Evolutionary conservation across 2,797 vertebrate species (phyloP), one percentile per base, ranked within the genome.

Genomic region (Podarcis lilfordi): DNA sequence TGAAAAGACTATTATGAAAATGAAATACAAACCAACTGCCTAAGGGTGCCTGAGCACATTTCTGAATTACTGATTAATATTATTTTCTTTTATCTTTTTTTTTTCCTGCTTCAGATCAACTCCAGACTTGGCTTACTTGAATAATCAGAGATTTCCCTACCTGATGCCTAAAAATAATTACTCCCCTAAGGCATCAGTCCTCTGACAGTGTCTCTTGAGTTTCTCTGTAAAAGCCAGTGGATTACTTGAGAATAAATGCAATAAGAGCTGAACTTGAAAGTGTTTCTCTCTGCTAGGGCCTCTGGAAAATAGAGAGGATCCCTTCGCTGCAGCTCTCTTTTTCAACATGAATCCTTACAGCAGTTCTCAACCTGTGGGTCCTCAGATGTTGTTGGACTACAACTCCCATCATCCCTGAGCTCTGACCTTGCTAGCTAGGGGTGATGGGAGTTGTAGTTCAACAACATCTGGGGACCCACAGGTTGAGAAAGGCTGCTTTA

Each of bases 31-130:
- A 40, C 27, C 32, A 6, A 75, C 76, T 85, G 69, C 77, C 82
- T 45, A 27, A 13, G 72, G 89, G 82, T 64, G 69, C 40, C 5
- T 55, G 59, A 85, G 77, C 76, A 23, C 8, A 45, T 88, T 81
- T 85, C 72, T 88, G 79, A 76, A 84, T 76, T 84, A 81, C 77
- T 69, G 82, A 88, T 90, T 82, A 85, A 69, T 88, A 90, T 59
- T 88, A 90, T 85, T 84, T 82, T 80, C 35, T 88, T 85, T 85
- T 71, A 76, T 85, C 82, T 81, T 40, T 40, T 40, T 40, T 32
- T 40, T 40, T 40, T 6, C 35, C 79, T 72, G 43, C 40, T 69
- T 61, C 59, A 81, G 69, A 89, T 85, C 80, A 71, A 45, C 84
- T 84, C 69, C 75, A 86, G 85, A 84, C 75, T 35, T 86, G 27